These are phyloP conservation scores for Schlechtendalia chinensis DNA, from an alignment of 1,140 invertebrate genomes.

Conservation along the genomic window DNA sequence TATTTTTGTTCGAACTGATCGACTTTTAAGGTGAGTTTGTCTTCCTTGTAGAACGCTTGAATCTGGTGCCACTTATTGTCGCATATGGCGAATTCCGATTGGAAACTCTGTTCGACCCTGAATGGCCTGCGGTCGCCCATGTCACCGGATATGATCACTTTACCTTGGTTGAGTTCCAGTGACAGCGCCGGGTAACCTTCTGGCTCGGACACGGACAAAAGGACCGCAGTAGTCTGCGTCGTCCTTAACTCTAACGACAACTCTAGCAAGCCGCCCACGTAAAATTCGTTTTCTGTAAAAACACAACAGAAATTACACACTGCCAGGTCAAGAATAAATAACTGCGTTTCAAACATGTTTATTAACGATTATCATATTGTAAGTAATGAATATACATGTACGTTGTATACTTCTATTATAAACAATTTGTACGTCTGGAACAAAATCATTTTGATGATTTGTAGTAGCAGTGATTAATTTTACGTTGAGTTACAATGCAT, in stretches of 20 bases:
- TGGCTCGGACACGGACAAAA: constrained; percentile 70
- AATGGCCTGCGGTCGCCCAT: constrained; percentile 65
- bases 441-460: too few relatives aligned
- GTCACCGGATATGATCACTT: constrained; percentile 70
- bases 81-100: constrained; percentile 69
- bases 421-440: too few relatives aligned
- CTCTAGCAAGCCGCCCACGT: constrained; percentile 68
- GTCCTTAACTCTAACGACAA: constrained; percentile 81
- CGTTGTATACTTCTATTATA: too few relatives aligned
- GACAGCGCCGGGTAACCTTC: constrained; percentile 68
- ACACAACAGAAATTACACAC: too few relatives aligned
- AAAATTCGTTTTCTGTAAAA: constrained; percentile 68
- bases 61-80: constrained; percentile 86
- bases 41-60: constrained; percentile 69
- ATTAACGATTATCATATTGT: too few relatives aligned
- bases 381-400: too few relatives aligned
- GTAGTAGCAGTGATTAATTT: too few relatives aligned
- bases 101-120: constrained; percentile 62
- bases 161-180: constrained; percentile 74
- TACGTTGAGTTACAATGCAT: too few relatives aligned
- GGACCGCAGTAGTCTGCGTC: constrained; percentile 74
- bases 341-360: too few relatives aligned
- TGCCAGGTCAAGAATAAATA: too few relatives aligned
- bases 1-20: constrained; percentile 65
- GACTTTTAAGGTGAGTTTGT: constrained; percentile 69